Percentiles rank a stretch among this genome's conserved stretches.
Conservation (phyloP, 2,113 vertebrate species). For the Paracanthobrama guichenoti region DNA sequence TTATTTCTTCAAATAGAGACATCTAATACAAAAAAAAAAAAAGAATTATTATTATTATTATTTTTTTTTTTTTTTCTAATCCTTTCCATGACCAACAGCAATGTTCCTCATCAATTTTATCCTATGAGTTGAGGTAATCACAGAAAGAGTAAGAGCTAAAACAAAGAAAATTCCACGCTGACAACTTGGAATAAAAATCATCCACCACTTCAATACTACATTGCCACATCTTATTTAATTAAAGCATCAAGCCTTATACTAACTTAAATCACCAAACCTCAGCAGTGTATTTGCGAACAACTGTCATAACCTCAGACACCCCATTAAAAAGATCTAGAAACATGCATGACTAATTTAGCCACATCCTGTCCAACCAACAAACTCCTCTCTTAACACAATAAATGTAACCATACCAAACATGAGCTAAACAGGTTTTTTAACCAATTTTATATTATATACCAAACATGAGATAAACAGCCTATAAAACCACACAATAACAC, state of each 20-base stretch:
- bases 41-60: no score
- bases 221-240: not conserved
- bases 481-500: slow-evolving; percentile 13
- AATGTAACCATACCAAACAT: not conserved
- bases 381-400: not conserved
- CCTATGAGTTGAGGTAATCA: not conserved
- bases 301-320: slow-evolving; percentile 22
- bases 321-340: not conserved
- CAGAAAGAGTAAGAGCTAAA: not conserved
- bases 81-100: not conserved
- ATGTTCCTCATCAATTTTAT: not conserved
- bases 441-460: not conserved
- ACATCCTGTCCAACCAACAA: not conserved
- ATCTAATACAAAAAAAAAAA: not conserved
- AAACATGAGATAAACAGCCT: not conserved
- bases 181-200: not conserved
- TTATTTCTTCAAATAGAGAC: not conserved
- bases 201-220: not conserved
- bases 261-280: slow-evolving; percentile 11
- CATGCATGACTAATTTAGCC: not conserved
- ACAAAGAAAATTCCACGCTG: not conserved
- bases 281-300: not conserved
- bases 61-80: no score
- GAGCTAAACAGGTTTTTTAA: not conserved
- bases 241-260: not conserved